Conservation (phyloP, 2,888 invertebrate species). For the Eilema caniola region DNA sequence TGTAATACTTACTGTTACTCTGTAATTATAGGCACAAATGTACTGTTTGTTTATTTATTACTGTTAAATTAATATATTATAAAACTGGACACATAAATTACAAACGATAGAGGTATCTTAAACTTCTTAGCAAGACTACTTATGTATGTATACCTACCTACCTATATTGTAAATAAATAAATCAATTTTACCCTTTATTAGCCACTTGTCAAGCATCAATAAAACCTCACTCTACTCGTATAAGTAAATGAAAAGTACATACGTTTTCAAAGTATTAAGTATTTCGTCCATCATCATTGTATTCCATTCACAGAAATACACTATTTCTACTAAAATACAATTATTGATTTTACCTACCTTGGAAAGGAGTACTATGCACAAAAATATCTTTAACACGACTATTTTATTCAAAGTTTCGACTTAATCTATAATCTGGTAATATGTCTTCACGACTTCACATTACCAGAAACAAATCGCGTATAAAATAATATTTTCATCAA, state of each 20-base stretch:
- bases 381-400: background rate
- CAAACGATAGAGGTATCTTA: too few species aligned
- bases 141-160: background rate
- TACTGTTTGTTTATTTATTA: too few species aligned
- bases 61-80: too few species aligned
- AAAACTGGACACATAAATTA: too few species aligned
- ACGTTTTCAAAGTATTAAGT: background rate
- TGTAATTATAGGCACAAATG: too few species aligned
- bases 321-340: background rate
- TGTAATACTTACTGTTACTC: too few species aligned
- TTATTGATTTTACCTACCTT: background rate
- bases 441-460: background rate
- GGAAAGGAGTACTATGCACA: background rate
- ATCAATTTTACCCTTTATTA: background rate
- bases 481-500: background rate
- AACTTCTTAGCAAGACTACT: background rate
- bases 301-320: background rate
- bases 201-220: background rate
- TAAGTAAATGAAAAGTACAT: background rate
- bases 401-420: background rate
- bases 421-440: background rate
- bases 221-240: background rate
- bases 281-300: background rate
- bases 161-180: too few species aligned
- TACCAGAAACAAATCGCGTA: background rate